Evolutionary conservation across 2,113 vertebrate genomes (phyloP).

Genomic region (Plecotus auritus): DNA sequence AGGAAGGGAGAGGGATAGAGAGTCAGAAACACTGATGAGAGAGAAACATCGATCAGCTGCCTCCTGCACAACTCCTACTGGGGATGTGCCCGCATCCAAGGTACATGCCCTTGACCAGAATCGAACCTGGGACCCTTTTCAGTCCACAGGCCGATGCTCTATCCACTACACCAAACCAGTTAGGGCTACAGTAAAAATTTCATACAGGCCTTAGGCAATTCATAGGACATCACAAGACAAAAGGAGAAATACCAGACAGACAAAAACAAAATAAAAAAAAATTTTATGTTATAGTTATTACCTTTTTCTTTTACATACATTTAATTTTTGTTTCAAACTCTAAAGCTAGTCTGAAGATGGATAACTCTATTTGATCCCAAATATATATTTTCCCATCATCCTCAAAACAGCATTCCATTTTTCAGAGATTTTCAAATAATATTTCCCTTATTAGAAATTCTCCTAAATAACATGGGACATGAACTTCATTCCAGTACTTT

Average conservation of each 20-base stretch:
- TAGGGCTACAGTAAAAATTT: not conserved
- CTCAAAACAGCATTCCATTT: not conserved
- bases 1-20: no score
- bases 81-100: no score
- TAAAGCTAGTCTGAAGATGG: not conserved
- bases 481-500: not conserved
- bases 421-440: not conserved
- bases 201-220: not conserved
- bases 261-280: not conserved
- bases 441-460: not conserved
- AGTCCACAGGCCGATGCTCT: no score
- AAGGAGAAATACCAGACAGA: not conserved
- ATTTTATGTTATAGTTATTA: not conserved
- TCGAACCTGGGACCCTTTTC: no score
- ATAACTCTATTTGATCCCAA: not conserved
- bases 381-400: not conserved
- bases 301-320: not conserved
- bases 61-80: no score
- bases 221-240: not conserved
- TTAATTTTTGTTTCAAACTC: not conserved
- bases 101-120: no score
- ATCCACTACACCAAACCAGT: no score
- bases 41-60: no score
- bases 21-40: no score
- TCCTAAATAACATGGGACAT: not conserved